Conservation (phyloP, 2,113 vertebrate species). For the Mixornis gularis region DNA sequence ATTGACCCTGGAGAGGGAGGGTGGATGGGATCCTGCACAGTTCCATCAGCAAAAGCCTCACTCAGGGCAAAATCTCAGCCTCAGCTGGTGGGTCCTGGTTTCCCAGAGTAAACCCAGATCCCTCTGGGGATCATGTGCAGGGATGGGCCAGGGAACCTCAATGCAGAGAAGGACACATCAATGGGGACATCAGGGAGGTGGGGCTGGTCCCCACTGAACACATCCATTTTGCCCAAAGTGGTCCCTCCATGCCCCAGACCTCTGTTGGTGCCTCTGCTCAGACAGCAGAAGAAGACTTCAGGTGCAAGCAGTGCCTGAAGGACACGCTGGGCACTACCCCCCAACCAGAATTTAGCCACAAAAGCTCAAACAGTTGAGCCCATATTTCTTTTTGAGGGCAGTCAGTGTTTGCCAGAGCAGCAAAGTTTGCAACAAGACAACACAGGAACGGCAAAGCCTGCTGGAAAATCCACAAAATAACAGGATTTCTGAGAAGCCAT, state of each 20-base stretch:
- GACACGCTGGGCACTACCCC: background rate
- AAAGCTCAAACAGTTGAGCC: background rate
- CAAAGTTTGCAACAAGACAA: background rate
- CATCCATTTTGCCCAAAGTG: rapidly evolving
- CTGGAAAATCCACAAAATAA: background rate
- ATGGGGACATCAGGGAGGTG: background rate
- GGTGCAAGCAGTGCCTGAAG: background rate
- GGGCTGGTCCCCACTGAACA: background rate
- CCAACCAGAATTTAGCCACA: background rate
- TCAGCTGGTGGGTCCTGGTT: background rate
- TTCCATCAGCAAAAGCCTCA: background rate
- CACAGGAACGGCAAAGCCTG: background rate
- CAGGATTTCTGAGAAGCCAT: slow-evolving; percentile 3
- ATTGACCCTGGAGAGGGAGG: background rate
- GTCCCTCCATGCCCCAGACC: background rate
- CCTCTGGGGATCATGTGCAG: rapidly evolving
- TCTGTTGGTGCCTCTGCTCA: background rate
- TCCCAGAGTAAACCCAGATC: background rate
- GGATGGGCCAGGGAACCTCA: background rate
- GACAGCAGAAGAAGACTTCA: background rate
- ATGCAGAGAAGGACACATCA: rapidly evolving
- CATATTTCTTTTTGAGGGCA: background rate
- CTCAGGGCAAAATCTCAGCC: rapidly evolving
- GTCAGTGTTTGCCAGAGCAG: background rate
- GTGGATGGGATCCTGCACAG: background rate